These are phyloP conservation scores for Halictus rubicundus DNA, from an alignment of 1,140 invertebrate genomes.

Conservation along the genomic window DNA sequence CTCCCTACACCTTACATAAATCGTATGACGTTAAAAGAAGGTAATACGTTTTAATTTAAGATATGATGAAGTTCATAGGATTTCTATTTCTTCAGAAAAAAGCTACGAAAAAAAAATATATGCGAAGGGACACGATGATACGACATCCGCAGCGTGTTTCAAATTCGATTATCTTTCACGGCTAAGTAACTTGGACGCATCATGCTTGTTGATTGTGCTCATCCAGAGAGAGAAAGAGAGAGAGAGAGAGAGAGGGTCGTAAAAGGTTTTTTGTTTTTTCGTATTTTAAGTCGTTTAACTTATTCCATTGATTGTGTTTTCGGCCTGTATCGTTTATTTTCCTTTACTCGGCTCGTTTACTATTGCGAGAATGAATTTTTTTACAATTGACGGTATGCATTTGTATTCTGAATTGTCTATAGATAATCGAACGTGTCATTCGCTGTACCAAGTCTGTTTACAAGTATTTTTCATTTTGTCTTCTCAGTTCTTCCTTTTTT, in stretches of 20 bases:
- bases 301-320: conserved; percentile 21
- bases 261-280: conserved; percentile 9
- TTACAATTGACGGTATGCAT: conserved; percentile 5
- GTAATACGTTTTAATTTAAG: conserved; percentile 73
- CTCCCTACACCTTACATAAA: conserved; percentile 70
- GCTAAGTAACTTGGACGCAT: conserved; percentile 23
- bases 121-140: conserved; percentile 66
- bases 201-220: conserved; percentile 22
- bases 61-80: conserved; percentile 66
- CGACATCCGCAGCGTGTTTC: conserved; percentile 66
- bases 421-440: conserved; percentile 74
- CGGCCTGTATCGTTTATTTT: conserved; percentile 19
- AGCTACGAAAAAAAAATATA: conserved; percentile 40
- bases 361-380: neutral
- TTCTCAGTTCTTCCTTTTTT: conserved; percentile 22
- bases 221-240: neutral
- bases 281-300: conserved; percentile 33
- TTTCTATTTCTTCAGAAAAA: conserved; percentile 67
- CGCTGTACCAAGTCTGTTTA: conserved; percentile 36
- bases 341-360: neutral
- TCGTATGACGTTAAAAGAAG: conserved; percentile 73
- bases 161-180: conserved; percentile 71
- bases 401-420: conserved; percentile 46
- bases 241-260: neutral
- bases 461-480: conserved; percentile 37